Base-by-base conservation (phyloP, 2,888 invertebrate species). In the Rotaria magnacalcarata region DNA sequence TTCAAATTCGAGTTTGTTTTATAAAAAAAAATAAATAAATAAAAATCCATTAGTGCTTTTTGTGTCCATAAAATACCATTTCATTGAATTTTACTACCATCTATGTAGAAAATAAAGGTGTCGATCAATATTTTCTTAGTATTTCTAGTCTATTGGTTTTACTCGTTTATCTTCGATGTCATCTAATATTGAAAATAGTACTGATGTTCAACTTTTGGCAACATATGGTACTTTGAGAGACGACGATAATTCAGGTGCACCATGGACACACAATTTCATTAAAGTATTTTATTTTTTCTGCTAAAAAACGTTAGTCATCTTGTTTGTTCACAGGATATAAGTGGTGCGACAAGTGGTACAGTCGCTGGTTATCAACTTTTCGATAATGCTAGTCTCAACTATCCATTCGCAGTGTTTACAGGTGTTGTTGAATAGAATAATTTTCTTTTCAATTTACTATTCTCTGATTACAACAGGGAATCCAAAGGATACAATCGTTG, bases 201-300 rank as follows among this genome's bases (percentile, higher is more conserved):
- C 11, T 14, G 14, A 21, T n/a, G 47, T 80, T 21, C 47, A 80
- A 47, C 8, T 47, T 0, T 80, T 80, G 47, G 80, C 80, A n/a
- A 47, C 47, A 0, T 80, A 80, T 80, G 80, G 80, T 14, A 80
- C 80, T n/a, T n/a, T 80, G 47, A 19, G 80, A 47, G 80, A 80
- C n/a, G 80, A 80, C 47, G 47, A 80, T 80, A 47, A 80, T 80
- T 47, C 80, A 0, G 80, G 47, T 47, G 80, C 80, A 11, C 19
- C 80, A 80, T 80, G 80, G 80, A 47, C 43, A 11, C n/a, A 80
- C 0, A 24, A 43, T 8, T 80, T 80, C 24, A n/a, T 47, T 47
- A 80, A 80, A 47, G 80, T 80, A 80, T 43, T 11, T 24, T 16
- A 21, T 47, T 54, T 8, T 24, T 24, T 34, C 34, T 34, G 14